These are phyloP conservation scores for Dryobota labecula DNA, from an alignment of 2,888 invertebrate genomes.

Conservation along the genomic window DNA sequence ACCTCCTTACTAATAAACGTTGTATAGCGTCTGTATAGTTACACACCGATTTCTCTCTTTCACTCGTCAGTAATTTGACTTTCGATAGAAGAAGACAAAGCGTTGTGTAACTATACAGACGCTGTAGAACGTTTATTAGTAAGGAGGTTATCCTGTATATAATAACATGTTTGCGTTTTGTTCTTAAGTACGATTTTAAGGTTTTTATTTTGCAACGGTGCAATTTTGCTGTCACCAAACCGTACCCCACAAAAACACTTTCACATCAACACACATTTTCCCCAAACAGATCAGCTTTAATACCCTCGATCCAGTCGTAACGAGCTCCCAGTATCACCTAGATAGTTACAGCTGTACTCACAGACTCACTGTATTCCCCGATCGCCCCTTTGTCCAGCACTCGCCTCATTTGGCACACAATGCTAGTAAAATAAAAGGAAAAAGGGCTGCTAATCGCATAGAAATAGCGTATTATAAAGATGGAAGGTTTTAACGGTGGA, in stretches of 20 bases:
- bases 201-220: too few relatives aligned
- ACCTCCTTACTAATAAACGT: too few relatives aligned
- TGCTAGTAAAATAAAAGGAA: slow-evolving; percentile 52
- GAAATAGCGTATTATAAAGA: slow-evolving; percentile 36
- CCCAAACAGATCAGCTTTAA: slow-evolving; percentile 19
- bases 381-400: slow-evolving; percentile 43
- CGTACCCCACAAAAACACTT: not conserved
- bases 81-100: too few relatives aligned
- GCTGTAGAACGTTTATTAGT: too few relatives aligned
- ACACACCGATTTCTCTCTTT: too few relatives aligned
- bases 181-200: too few relatives aligned
- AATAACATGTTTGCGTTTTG: too few relatives aligned
- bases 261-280: not conserved
- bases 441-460: slow-evolving; percentile 40
- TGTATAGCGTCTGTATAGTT: too few relatives aligned
- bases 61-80: too few relatives aligned
- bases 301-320: slow-evolving; percentile 26
- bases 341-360: slow-evolving; percentile 13
- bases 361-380: slow-evolving; percentile 26
- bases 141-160: too few relatives aligned
- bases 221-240: not conserved
- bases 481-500: not conserved
- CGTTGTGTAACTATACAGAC: too few relatives aligned
- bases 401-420: slow-evolving; percentile 42
- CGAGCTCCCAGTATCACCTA: slow-evolving; percentile 20